Evolutionary conservation across 2,113 vertebrate genomes (phyloP).

Genomic region (Arothron firmamentum): DNA sequence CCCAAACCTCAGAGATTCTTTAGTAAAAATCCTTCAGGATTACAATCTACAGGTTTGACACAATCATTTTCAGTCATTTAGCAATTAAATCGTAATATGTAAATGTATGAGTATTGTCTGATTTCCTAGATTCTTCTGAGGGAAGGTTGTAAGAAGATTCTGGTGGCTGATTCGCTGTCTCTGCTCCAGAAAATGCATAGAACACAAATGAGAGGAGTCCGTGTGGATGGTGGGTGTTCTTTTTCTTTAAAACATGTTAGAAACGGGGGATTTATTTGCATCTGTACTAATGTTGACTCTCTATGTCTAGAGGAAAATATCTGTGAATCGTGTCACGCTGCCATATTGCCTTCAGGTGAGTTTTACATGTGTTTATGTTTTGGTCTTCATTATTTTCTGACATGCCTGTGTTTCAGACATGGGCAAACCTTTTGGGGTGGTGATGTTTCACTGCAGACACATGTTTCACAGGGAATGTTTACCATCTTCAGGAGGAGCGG

Average conservation of each 20-base stretch:
- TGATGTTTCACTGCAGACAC: slow-evolving; percentile 96
- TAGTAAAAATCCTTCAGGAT: slow-evolving; percentile 98
- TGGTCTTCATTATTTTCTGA: neutral
- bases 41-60: slow-evolving; percentile 91
- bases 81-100: neutral
- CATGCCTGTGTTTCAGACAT: slow-evolving; percentile 75
- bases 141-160: slow-evolving; percentile 98
- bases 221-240: slow-evolving; percentile 83
- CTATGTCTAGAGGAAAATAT: slow-evolving; percentile 88
- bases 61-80: neutral
- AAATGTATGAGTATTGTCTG: slow-evolving; percentile 4
- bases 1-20: slow-evolving; percentile 92
- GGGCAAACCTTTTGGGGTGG: slow-evolving; percentile 83
- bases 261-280: neutral
- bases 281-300: neutral
- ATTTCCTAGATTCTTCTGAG: slow-evolving; percentile 85
- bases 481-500: slow-evolving; percentile 80
- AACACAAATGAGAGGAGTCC: slow-evolving; percentile 89
- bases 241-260: neutral
- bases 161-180: slow-evolving; percentile 92
- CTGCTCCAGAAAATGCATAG: slow-evolving; percentile 96
- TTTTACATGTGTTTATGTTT: neutral
- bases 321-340: slow-evolving; percentile 89
- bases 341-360: slow-evolving; percentile 90
- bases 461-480: slow-evolving; percentile 99